Base-by-base conservation (phyloP, 2,888 invertebrate genomes). In the Lasioglossum oenotherae region DNA sequence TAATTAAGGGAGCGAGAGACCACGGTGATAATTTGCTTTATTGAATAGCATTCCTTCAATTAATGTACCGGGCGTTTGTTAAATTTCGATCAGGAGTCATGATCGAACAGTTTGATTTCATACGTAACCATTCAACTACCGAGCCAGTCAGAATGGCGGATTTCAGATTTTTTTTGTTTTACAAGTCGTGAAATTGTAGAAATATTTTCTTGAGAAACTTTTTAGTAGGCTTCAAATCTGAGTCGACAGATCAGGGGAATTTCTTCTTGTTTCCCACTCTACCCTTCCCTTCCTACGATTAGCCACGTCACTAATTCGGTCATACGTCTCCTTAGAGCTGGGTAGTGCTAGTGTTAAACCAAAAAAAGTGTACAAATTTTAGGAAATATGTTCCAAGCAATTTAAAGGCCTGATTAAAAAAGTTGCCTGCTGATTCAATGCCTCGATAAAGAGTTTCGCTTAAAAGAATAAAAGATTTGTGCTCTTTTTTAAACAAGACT, bases 1-100 rank as follows among this genome's bases (percentile, higher is more conserved):
- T 82, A 79, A 79, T 82, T 79, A 67, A 41, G 23, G 69, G 38
- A 67, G 31, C 44, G 53, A 19, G 35, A 44, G 35, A 44, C 19
- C 67, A 31, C 19, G 8, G 31, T 38, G 69, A 69, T 69, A 38
- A 69, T 69, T 69, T 69, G 23, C 38, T 41, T 41, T 69, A 69
- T 69, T 69, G 35, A 69, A 69, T 69, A 23, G 60, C 27, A 10
- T 35, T 38, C 19, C 69, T 1, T 69, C 23, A 38, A 38, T 38
- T 4, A 38, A 38, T 41, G 23, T 38, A 69, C 23, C 35, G 38
- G 69, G 38, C 19, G 69, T 12, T 38, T 23, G 8, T 38, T 69
- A 69, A 4, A 23, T 23, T 12, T n/a, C n/a, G n/a, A 57, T 23
- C 49, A 19, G 6, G 8, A 23, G 49, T 23, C 49, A 0, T 23